Evolutionary conservation across 2,113 vertebrate genomes (phyloP), one percentile per base, ranked within the genome.

Genomic region (Cettia cetti): DNA sequence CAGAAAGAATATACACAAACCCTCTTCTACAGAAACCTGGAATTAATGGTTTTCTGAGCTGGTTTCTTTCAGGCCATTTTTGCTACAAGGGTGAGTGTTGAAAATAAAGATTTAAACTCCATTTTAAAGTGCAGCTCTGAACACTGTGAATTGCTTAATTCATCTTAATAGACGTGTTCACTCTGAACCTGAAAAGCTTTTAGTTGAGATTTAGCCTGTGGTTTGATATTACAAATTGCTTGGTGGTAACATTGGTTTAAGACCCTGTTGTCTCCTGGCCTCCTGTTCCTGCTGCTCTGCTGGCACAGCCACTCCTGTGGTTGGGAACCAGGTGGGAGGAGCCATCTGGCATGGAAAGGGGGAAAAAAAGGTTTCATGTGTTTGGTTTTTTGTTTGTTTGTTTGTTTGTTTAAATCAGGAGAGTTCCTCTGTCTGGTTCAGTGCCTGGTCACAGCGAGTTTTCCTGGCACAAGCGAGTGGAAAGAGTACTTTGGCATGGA

Each of bases 151-250:
- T 80, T 95, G 72, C 86, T 94, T 96, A 93, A 95, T 96, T 93
- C 88, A 37, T 96, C 93, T 93, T 94, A 95, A 95, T 94, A 88
- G 85, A 93, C 71, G 76, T 90, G 75, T 92, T 97, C 71, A 20
- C 85, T 95, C 75, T 77, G 82, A 88, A 92, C 79, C 90, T 3
- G 0, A 93, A 92, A 94, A 94, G 94, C 96, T 95, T 95, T 95
- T 96, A 94, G 94, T 74, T 95, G 92, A 93, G 80, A 93, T 97
- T 92, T 83, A 91, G 95, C 89, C 91, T 97, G 96, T 95, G 96
- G 95, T 96, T 95, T 94, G 96, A 81, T 60, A 54, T 89, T 95
- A 94, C 94, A 95, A 92, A 97, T 89, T 95, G 60, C 72, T 86
- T 52, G 64, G 95, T 83, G 92, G 94, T 95, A 92, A 78, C 83